A percentile compares a stretch with the other conserved stretches of the same genome.
Conservation (phyloP, 2,113 vertebrate species). For the Podocnemis expansa region DNA sequence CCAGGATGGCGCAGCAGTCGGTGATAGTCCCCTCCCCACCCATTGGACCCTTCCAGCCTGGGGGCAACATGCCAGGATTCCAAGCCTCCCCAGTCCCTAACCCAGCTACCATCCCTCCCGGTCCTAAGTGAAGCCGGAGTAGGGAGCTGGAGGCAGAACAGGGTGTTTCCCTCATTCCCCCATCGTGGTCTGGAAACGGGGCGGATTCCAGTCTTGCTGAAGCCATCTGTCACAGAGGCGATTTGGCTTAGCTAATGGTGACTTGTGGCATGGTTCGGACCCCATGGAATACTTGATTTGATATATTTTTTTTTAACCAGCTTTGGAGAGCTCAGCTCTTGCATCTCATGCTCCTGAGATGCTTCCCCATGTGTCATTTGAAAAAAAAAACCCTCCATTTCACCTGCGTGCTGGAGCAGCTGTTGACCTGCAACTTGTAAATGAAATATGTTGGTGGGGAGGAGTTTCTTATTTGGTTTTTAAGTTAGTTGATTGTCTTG, state of each 20-base stretch:
- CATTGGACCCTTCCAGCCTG: conserved; percentile 62
- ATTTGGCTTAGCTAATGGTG: conserved; percentile 24
- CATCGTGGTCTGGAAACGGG: conserved; percentile 16
- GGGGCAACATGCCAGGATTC: conserved; percentile 65
- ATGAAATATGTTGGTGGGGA: neutral
- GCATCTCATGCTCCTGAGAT: conserved; percentile 52
- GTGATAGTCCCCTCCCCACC: conserved; percentile 66
- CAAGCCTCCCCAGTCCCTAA: conserved; percentile 63
- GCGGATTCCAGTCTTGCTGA: neutral
- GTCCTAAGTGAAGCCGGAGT: conserved; percentile 70
- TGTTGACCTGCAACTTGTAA: too few relatives aligned
- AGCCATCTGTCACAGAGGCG: conserved; percentile 7
- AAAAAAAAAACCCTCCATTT: conserved; percentile 7
- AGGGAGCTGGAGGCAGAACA: conserved; percentile 30
- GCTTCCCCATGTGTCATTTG: conserved; percentile 18
- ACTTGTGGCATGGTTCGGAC: conserved; percentile 42
- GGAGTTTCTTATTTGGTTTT: neutral
- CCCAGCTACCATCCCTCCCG: conserved; percentile 65
- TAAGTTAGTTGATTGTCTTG: conserved; percentile 15
- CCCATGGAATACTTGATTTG: conserved; percentile 73
- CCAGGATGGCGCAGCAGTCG: conserved; percentile 63
- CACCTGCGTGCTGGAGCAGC: neutral
- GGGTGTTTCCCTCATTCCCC: conserved; percentile 23
- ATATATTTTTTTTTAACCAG: conserved; percentile 36
- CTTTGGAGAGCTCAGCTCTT: conserved; percentile 62